These are phyloP conservation scores for Saturnia pavonia DNA, from an alignment of 2,888 invertebrate genomes.

Conservation along the genomic window DNA sequence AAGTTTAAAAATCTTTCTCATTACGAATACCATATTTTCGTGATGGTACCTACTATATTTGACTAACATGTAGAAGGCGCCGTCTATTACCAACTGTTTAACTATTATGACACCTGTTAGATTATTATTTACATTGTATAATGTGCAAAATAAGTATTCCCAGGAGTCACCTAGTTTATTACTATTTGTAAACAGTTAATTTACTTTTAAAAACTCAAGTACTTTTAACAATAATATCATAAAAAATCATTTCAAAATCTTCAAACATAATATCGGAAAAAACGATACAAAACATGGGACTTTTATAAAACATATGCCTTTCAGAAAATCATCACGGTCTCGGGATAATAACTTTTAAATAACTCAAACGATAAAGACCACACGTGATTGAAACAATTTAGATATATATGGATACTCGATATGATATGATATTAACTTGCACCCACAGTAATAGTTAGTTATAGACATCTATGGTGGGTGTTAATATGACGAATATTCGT, in stretches of 20 bases:
- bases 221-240: no score
- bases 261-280: slow-evolving; percentile 11
- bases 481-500: background rate
- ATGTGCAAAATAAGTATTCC: no score
- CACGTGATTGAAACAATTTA: slow-evolving; percentile 67
- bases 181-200: no score
- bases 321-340: slow-evolving; percentile 33
- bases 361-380: slow-evolving; percentile 40
- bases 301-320: slow-evolving; percentile 33
- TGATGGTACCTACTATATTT: no score
- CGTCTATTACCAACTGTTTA: no score
- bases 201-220: no score
- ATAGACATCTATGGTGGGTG: slow-evolving; percentile 21
- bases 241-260: background rate
- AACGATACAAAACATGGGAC: slow-evolving; percentile 29
- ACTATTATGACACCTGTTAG: no score
- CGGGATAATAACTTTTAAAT: slow-evolving; percentile 36
- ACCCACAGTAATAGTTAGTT: slow-evolving; percentile 43
- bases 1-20: no score
- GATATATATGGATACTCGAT: slow-evolving; percentile 59
- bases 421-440: slow-evolving; percentile 56
- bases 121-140: no score
- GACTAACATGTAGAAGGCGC: no score
- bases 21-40: no score
- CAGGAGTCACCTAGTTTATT: no score